Evolutionary conservation across 2,113 vertebrate genomes (phyloP).

Genomic region (Callospermophilus lateralis): DNA sequence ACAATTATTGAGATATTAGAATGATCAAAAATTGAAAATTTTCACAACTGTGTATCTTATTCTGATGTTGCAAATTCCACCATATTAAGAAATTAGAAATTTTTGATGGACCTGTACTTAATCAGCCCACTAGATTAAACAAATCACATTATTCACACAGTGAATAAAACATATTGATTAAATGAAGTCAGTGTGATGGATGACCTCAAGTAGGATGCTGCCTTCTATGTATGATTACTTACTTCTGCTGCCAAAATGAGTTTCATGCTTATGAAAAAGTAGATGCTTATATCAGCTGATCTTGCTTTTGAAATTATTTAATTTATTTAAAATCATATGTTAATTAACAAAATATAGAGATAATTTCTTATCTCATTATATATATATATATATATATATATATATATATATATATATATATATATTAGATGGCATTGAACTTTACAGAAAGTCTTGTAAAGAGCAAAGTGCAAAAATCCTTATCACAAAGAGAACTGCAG

Average conservation of each 20-base stretch:
- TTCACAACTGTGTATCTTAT: not conserved
- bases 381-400: too few relatives aligned
- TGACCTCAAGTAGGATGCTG: not conserved
- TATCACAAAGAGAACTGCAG: not conserved
- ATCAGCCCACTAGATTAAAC: not conserved
- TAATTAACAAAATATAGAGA: not conserved
- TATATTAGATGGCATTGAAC: not conserved
- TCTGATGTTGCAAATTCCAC: not conserved
- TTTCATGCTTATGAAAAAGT: not conserved
- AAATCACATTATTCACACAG: not conserved
- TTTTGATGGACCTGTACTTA: not conserved
- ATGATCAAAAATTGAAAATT: slow-evolving; percentile 53
- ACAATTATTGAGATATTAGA: slow-evolving; percentile 62
- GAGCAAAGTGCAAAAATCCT: not conserved
- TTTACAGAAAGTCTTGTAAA: slow-evolving; percentile 25
- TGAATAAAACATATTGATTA: not conserved
- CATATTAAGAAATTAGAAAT: not conserved
- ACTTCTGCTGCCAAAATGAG: not conserved
- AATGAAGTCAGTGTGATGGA: not conserved
- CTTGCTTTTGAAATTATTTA: not conserved
- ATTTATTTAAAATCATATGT: not conserved
- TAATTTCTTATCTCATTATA: not conserved
- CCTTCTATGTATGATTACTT: not conserved
- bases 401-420: too few relatives aligned
- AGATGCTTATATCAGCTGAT: not conserved